Evolutionary conservation across 2,797 vertebrate species (phyloP), one percentile per base, ranked within the genome.

Genomic region (Pachyuromys duprasi): DNA sequence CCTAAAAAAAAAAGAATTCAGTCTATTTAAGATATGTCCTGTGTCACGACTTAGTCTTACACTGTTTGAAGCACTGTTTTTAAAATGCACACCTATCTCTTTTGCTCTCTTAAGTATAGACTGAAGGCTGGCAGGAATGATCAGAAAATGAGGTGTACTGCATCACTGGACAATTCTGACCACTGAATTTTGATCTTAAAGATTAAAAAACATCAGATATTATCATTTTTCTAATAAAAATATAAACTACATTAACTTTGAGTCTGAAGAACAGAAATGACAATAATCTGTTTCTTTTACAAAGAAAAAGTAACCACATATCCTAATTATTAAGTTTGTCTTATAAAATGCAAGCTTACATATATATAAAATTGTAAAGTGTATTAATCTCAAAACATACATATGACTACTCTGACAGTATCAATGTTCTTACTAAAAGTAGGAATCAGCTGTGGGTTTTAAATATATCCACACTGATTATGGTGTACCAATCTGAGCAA

Each of bases 221-320:
- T 82, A 57, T 83, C 76, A 92, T 63, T 89, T 84, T 97, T 96
- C 91, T 76, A 22, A 91, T 69, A 86, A 90, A 91, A 95, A 89
- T 49, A 94, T 63, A 89, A 93, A 86, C 63, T 36, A 95, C 28
- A 31, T 70, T 76, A 94, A 86, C 33, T 39, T 91, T 42, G 74
- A 94, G 14, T 55, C 4, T 86, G 3, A 69, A 94, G 6, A 95
- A 65, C 72, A 93, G 31, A 92, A 93, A 93, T 72, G 7, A 95
- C 65, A 82, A 80, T 12, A 65, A 62, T 83, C 49, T 79, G 65
- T 90, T 84, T 93, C 72, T 78, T 72, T 72, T 60, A 82, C 36
- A 95, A 84, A 86, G n/a, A 92, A 31, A 75, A 94, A 90, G 91
- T 63, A 90, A 76, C 36, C 13, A 36, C n/a, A 36, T 86, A 70